Percentiles rank a stretch among this genome's conserved stretches.
phyloP scores from a whole-genome alignment of 2,797 vertebrate species.

The Helicolenus hilgendorfi region DNA sequence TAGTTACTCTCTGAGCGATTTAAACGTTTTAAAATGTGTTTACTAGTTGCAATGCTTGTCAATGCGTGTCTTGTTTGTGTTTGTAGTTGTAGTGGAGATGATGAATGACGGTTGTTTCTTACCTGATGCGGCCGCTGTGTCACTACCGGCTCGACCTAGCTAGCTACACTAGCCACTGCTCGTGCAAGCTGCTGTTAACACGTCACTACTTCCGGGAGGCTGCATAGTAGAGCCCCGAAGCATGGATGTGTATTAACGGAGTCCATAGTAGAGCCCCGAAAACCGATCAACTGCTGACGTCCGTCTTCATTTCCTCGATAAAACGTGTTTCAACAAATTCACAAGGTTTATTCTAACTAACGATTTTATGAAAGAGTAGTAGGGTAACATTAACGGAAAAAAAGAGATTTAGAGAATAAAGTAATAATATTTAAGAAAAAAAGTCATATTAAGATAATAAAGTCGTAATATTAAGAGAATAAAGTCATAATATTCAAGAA shows the following conservation, averaged over 20 bases:
- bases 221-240: conserved; percentile 61
- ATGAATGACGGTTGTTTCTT: conserved; percentile 66
- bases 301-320: too few relatives aligned
- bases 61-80: not conserved
- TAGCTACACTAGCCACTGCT: conserved; percentile 83
- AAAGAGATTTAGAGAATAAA: too few relatives aligned
- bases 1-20: not conserved
- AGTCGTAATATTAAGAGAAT: too few relatives aligned
- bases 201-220: conserved; percentile 89
- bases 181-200: conserved; percentile 84
- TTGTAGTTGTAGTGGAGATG: not conserved
- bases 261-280: not conserved
- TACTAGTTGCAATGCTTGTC: not conserved
- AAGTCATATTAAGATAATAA: too few relatives aligned
- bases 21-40: not conserved
- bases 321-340: too few relatives aligned
- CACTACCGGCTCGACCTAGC: conserved; percentile 87
- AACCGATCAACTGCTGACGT: too few relatives aligned
- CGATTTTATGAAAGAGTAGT: too few relatives aligned
- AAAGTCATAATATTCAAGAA: too few relatives aligned
- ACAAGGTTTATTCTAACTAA: too few relatives aligned
- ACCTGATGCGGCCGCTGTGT: conserved; percentile 91
- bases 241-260: not conserved
- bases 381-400: too few relatives aligned
- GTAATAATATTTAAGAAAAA: too few relatives aligned